A percentile compares a stretch with the other conserved stretches of the same genome.
Evolutionary conservation across 2,797 vertebrate species (phyloP).

Genomic region (Fringilla coelebs): DNA sequence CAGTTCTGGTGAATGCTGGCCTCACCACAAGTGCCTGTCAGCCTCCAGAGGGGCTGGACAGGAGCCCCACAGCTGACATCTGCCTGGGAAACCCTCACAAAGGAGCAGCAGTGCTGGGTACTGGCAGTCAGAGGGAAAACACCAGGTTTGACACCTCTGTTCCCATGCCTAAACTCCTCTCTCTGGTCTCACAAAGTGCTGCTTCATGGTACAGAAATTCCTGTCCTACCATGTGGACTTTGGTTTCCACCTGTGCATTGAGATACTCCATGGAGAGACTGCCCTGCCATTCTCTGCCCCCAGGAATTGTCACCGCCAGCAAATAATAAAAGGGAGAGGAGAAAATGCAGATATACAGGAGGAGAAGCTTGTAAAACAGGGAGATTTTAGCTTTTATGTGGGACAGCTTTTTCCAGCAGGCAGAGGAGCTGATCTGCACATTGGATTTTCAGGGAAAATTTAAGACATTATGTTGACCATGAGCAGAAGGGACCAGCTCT

Average conservation of each 20-base stretch:
- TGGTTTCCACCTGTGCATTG: not conserved
- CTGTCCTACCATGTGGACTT: not conserved
- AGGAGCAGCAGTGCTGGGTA: not conserved
- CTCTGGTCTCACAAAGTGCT: not conserved
- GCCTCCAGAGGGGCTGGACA: not conserved
- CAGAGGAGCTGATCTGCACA: not conserved
- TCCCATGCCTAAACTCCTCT: not conserved
- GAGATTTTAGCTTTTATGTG: not conserved
- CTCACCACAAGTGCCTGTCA: not conserved
- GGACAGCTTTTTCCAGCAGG: not conserved
- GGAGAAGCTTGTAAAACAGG: not conserved
- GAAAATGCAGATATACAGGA: not conserved
- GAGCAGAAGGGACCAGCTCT: not conserved
- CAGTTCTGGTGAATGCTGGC: not conserved
- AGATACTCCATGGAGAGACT: not conserved
- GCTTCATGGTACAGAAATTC: not conserved
- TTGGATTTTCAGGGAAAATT: not conserved
- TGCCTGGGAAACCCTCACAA: not conserved
- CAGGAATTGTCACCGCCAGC: not conserved
- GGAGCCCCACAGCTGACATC: not conserved
- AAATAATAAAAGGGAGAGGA: not conserved
- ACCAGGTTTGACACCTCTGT: not conserved
- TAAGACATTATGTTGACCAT: not conserved
- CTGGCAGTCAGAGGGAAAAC: not conserved
- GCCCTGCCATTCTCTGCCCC: not conserved